These are phyloP conservation scores for Chromoteleia sp. DNA, from an alignment of 2,888 invertebrate species.

Conservation along the genomic window DNA sequence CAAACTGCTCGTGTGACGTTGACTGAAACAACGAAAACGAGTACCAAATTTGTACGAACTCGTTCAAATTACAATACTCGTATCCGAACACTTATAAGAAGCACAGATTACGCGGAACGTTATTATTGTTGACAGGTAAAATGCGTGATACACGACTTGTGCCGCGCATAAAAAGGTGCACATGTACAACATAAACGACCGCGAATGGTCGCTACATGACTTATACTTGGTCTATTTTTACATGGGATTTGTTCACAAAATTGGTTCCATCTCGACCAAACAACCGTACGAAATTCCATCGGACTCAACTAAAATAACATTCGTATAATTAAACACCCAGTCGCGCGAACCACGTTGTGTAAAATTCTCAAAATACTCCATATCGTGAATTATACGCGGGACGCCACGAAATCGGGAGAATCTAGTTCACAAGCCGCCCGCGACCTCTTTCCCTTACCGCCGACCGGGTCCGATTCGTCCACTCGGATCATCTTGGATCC, in stretches of 20 bases:
- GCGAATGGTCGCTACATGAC: no score
- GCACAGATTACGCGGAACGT: no score
- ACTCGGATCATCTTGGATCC: constrained; percentile 91
- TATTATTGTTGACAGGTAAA: no score
- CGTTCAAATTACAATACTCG: no score
- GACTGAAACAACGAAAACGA: no score
- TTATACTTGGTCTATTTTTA: constrained; percentile 47
- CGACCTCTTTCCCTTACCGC: constrained; percentile 88
- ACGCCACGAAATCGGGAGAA: constrained; percentile 40
- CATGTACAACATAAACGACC: no score
- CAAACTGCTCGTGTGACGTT: no score
- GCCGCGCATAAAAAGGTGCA: no score
- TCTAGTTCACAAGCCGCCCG: constrained; percentile 57
- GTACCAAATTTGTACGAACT: no score
- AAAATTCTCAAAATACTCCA: constrained; percentile 58
- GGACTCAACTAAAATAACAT: constrained; percentile 44
- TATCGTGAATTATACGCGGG: constrained; percentile 47
- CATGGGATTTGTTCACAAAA: constrained; percentile 29
- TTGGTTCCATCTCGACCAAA: constrained; percentile 12
- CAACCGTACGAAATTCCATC: constrained; percentile 23
- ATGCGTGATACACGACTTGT: no score
- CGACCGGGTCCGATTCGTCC: constrained; percentile 95
- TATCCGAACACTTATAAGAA: no score
- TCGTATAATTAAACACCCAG: constrained; percentile 51
- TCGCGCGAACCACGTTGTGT: constrained; percentile 41